Conservation (phyloP, 1,140 invertebrate species). For the Bombyx mandarina region DNA sequence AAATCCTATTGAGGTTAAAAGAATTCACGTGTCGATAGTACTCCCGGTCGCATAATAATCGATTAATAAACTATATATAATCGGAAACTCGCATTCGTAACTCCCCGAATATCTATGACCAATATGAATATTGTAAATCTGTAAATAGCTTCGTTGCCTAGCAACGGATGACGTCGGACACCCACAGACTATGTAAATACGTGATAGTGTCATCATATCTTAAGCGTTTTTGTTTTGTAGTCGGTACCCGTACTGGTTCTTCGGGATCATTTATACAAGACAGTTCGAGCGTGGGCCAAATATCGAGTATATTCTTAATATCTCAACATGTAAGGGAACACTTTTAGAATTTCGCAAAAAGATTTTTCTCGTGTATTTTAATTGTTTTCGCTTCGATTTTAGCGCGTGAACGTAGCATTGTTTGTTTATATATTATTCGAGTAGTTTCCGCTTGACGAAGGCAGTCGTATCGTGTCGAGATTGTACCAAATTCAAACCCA, state of each 20-base stretch:
- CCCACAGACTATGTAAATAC: conserved; percentile 16
- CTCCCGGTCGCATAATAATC: neutral
- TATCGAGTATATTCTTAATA: conserved; percentile 45
- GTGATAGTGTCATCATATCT: conserved; percentile 60
- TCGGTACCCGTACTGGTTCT: conserved; percentile 14
- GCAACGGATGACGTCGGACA: conserved; percentile 22
- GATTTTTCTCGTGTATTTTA: conserved; percentile 18
- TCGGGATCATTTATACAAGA: neutral
- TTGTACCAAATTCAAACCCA: too few relatives aligned
- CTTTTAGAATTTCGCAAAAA: conserved; percentile 38
- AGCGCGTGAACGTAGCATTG: neutral
- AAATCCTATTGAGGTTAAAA: neutral
- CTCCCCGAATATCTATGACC: conserved; percentile 50
- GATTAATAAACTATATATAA: neutral
- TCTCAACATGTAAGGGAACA: conserved; percentile 53
- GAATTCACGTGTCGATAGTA: neutral
- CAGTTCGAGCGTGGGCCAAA: conserved; percentile 37
- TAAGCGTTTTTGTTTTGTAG: conserved; percentile 49
- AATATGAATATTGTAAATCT: conserved; percentile 47
- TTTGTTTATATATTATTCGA: neutral
- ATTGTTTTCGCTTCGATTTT: neutral
- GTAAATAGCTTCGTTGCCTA: conserved; percentile 39
- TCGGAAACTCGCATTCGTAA: conserved; percentile 18
- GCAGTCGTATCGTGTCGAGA: too few relatives aligned
- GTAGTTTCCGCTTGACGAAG: too few relatives aligned